Evolutionary conservation across 2,888 invertebrate genomes (phyloP).

Genomic region (Chrysodeixis includens): DNA sequence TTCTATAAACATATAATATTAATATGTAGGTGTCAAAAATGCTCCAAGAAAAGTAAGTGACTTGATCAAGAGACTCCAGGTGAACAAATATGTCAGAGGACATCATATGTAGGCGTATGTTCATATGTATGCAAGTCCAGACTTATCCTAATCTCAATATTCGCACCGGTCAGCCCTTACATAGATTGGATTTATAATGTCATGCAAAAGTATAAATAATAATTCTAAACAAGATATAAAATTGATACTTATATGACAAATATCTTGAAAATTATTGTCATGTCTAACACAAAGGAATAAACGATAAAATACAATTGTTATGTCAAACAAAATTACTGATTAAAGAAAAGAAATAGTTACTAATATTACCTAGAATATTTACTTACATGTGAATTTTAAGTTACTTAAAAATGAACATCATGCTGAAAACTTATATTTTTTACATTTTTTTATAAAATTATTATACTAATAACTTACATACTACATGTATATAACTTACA

Average conservation of each 20-base stretch:
- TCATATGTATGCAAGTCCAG: neutral
- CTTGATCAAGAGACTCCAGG: neutral
- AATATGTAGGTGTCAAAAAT: neutral
- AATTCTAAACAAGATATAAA: neutral
- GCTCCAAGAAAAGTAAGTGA: neutral
- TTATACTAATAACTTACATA: neutral
- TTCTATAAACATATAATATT: neutral
- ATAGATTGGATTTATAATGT: neutral
- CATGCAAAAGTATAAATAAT: neutral
- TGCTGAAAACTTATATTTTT: neutral
- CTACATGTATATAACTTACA: neutral
- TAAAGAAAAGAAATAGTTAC: neutral
- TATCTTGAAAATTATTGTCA: neutral
- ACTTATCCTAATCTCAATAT: neutral
- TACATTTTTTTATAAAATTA: neutral
- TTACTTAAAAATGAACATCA: constrained; percentile 2
- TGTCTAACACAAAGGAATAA: constrained; percentile 1
- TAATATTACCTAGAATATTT: neutral
- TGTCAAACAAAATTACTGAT: neutral
- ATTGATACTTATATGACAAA: neutral
- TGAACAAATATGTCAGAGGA: neutral
- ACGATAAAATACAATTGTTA: neutral
- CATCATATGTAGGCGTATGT: neutral
- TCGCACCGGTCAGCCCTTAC: neutral
- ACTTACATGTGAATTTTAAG: neutral